Conservation (phyloP, 30 jellyfish, hydroid and myxozoan species). For the Aurelia coerulea region DNA sequence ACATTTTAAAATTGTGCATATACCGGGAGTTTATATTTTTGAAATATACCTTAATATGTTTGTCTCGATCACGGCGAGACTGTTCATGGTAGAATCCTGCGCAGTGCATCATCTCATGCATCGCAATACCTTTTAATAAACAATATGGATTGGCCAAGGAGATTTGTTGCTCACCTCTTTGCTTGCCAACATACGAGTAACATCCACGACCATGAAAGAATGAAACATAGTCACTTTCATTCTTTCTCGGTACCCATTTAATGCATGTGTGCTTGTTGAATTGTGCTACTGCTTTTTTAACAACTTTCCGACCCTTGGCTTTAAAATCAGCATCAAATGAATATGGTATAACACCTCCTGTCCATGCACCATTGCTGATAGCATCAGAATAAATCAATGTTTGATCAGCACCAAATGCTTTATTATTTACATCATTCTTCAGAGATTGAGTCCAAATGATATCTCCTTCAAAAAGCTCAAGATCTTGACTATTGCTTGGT, state of each 20-base stretch:
- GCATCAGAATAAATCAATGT: too few species aligned
- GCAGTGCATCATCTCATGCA: conserved; percentile 93
- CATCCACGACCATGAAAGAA: conserved; percentile 89
- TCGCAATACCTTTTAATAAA: conserved; percentile 71
- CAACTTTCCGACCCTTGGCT: conserved; percentile 31
- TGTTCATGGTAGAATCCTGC: conserved; percentile 72
- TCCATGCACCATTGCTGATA: too few species aligned
- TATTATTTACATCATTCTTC: too few species aligned
- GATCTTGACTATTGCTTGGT: too few species aligned
- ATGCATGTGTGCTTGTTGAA: conserved; percentile 75
- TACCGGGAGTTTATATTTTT: conserved; percentile 33
- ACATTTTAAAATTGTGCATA: conserved; percentile 72
- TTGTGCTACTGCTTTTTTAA: conserved; percentile 74
- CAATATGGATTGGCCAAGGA: conserved; percentile 80
- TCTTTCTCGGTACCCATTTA: conserved; percentile 75
- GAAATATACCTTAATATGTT: conserved; percentile 9
- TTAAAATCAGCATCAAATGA: too few species aligned
- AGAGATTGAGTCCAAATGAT: too few species aligned
- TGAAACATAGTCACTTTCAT: conserved; percentile 56
- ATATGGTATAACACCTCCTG: too few species aligned
- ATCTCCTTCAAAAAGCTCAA: too few species aligned
- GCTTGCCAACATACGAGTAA: conserved; percentile 85
- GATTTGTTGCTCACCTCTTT: conserved; percentile 80
- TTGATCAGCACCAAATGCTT: too few species aligned
- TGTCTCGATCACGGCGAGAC: conserved; percentile 54